These are phyloP conservation scores for Cylloceria caligata DNA, from an alignment of 2,888 invertebrate genomes.

Conservation along the genomic window DNA sequence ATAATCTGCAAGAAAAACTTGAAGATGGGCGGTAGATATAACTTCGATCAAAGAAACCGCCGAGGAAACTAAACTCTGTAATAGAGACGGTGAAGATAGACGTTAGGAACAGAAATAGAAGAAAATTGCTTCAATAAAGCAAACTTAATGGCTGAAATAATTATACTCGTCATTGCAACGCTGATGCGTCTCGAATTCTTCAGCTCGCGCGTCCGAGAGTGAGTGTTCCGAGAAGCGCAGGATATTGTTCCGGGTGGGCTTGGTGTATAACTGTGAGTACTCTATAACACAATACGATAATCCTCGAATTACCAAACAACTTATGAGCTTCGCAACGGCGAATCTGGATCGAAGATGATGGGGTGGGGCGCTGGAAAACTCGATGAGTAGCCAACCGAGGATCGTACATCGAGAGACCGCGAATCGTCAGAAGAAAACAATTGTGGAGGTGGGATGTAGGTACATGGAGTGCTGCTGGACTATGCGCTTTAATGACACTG, in stretches of 20 bases:
- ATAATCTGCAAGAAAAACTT: background rate
- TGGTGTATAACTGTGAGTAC: background rate
- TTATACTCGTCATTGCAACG: background rate
- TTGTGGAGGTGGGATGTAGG: conserved; percentile 32
- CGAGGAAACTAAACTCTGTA: background rate
- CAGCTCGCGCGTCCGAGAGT: conserved; percentile 7
- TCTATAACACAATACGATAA: conserved; percentile 42
- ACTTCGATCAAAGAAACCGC: background rate
- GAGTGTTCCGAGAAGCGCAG: conserved; percentile 25
- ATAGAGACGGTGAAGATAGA: background rate
- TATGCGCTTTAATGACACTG: conserved; percentile 44
- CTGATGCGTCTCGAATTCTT: conserved; percentile 3
- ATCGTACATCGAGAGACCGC: conserved; percentile 51
- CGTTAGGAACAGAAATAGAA: background rate
- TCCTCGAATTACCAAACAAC: conserved; percentile 46
- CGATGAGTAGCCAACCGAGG: too few species aligned
- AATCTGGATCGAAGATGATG: too few species aligned
- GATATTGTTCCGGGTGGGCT: conserved; percentile 55
- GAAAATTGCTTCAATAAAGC: conserved; percentile 29
- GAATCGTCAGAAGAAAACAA: conserved; percentile 54
- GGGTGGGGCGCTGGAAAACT: too few species aligned
- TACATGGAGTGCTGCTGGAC: conserved; percentile 34
- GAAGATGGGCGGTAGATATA: background rate
- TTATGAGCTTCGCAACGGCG: too few species aligned
- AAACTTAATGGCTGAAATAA: conserved; percentile 7